Evolutionary conservation across 1,140 invertebrate species (phyloP).

Genomic region (Ganaspis sp.): DNA sequence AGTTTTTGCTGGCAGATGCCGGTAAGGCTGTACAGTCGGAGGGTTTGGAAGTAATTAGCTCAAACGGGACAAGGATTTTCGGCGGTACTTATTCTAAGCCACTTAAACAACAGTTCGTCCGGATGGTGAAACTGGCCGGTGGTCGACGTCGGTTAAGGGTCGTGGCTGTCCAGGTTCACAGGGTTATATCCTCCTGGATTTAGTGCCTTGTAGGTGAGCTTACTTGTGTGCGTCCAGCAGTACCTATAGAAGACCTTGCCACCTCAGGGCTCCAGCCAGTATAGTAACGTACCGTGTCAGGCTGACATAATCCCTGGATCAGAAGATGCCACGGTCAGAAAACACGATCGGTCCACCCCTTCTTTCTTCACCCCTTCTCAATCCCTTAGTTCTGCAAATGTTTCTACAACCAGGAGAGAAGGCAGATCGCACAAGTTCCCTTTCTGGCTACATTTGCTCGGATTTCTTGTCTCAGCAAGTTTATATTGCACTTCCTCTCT

Average conservation of each 20-base stretch:
- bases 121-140: constrained; percentile 40
- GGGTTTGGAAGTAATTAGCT: constrained; percentile 48
- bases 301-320: constrained; percentile 69
- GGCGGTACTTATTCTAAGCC: constrained; percentile 59
- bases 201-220: constrained; percentile 48
- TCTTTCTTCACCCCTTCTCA: constrained; percentile 44
- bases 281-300: constrained; percentile 68
- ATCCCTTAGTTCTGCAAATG: constrained; percentile 41
- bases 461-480: constrained; percentile 57
- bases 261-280: constrained; percentile 28
- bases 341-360: constrained; percentile 67
- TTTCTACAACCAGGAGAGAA: constrained; percentile 51
- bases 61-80: constrained; percentile 37
- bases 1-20: not conserved
- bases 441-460: constrained; percentile 49
- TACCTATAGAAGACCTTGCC: not conserved
- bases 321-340: constrained; percentile 66
- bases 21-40: not conserved
- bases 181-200: constrained; percentile 60
- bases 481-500: constrained; percentile 50
- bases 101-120: constrained; percentile 52
- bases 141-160: constrained; percentile 36
- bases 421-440: constrained; percentile 51
- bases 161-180: constrained; percentile 37
- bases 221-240: constrained; percentile 1